Evolutionary conservation across 2,113 vertebrate genomes (phyloP).

Genomic region (Python bivittatus): DNA sequence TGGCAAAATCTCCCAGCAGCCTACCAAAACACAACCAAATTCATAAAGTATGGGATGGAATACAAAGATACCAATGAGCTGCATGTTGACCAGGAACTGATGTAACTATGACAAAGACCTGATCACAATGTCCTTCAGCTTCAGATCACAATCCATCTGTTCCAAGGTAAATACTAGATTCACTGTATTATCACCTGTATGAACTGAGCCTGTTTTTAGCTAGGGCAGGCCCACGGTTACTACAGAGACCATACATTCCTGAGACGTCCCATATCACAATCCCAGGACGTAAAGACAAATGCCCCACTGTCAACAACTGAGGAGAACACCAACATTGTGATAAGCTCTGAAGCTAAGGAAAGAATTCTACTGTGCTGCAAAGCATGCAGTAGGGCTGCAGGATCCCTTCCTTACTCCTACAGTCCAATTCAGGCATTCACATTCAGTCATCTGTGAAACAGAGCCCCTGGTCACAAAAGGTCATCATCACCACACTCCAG

Average conservation of each 20-base stretch:
- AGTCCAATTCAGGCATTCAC: neutral
- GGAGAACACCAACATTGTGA: neutral
- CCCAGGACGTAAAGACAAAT: neutral
- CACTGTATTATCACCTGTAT: neutral
- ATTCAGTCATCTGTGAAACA: neutral
- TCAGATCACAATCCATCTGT: neutral
- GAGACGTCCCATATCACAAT: neutral
- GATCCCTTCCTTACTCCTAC: neutral
- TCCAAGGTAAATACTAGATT: neutral
- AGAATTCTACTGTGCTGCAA: neutral
- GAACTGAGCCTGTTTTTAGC: neutral
- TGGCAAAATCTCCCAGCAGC: neutral
- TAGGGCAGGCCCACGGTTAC: neutral
- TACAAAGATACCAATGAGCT: neutral
- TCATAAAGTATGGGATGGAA: neutral
- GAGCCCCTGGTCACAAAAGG: neutral
- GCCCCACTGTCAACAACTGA: neutral
- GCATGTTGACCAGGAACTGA: neutral
- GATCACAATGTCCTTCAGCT: neutral
- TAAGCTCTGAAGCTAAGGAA: neutral
- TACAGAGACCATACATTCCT: neutral
- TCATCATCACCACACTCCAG: neutral
- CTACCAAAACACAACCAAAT: too few species aligned
- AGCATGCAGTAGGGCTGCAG: neutral
- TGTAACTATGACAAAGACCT: neutral